phyloP scores from a whole-genome alignment of 2,113 vertebrate genomes.

The Salvelinus fontinalis region DNA sequence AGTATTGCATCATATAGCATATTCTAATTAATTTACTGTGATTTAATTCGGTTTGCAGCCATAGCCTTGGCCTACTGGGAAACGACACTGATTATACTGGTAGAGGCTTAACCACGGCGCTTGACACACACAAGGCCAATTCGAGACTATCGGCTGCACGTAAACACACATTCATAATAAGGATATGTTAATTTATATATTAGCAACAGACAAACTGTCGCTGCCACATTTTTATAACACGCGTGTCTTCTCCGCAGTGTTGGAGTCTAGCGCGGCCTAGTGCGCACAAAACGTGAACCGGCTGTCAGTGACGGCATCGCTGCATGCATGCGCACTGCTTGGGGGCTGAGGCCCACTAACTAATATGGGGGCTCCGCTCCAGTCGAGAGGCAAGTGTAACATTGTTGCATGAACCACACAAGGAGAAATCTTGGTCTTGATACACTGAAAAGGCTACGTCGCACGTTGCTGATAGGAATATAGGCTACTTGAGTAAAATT shows the following conservation, averaged over 20 bases:
- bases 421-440: not conserved
- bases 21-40: not conserved
- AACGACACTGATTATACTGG: not conserved
- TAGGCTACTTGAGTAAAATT: constrained; percentile 30
- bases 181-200: not conserved
- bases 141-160: not conserved
- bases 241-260: constrained; percentile 23
- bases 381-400: not conserved
- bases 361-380: not conserved
- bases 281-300: constrained; percentile 21
- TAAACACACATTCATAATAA: not conserved
- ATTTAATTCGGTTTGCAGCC: not conserved
- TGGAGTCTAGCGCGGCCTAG: constrained; percentile 50
- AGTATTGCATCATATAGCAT: not conserved
- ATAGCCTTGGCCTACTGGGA: not conserved
- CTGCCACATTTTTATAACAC: not conserved
- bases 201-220: not conserved
- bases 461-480: not conserved
- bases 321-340: constrained; percentile 41
- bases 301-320: constrained; percentile 19
- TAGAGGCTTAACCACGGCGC: not conserved
- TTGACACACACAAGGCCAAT: not conserved
- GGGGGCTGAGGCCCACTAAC: constrained; percentile 46
- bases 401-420: not conserved
- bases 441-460: not conserved